Evolutionary conservation across 2,888 invertebrate species (phyloP), one percentile per base, ranked within the genome.

Genomic region (Isoperla grammatica): DNA sequence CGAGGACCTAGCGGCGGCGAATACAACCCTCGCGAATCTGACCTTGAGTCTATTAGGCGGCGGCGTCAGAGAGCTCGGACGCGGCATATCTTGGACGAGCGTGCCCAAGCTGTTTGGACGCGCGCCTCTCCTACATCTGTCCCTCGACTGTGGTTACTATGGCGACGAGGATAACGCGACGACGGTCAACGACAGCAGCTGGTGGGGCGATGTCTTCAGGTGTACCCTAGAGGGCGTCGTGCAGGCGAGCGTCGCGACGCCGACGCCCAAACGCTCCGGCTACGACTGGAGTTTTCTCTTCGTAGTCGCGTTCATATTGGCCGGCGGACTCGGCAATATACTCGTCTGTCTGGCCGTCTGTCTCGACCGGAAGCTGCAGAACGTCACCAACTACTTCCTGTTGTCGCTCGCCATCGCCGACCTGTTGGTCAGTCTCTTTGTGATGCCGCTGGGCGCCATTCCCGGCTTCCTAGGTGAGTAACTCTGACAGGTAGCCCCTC

Each of bases 381-480:
- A 94, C 75, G 91, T 94, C 65, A 96, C 96, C 65, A 97, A 96
- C 78, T 95, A 95, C 77, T 96, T 96, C 75, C 81, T 96, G 64
- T 80, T 95, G 69, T 95, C 95, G 19, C 76, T 97, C 73, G 95
- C 95, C 46, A 88, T 95, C 57, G 95, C 96, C 56, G 96, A 97
- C 78, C 79, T 96, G 61, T 80, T 96, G 64, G 95, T 96, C 71
- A 94, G 93, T 70, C 76, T 94, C 64, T 88, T 95, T 71, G 96
- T 96, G 59, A 97, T 97, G 96, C 96, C 96, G 2, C 81, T 95
- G 73, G 93, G 93, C 62, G 94, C 96, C 39, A 87, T 95, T 68
- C 92, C 91, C 23, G 95, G 94, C 71, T 90, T 96, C 76, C 79
- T 93, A 70, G 95, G 95, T 95, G 74, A 89, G 90, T 72, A 23